Base-by-base conservation (phyloP, 2,113 vertebrate genomes). In the Petaurus breviceps region DNA sequence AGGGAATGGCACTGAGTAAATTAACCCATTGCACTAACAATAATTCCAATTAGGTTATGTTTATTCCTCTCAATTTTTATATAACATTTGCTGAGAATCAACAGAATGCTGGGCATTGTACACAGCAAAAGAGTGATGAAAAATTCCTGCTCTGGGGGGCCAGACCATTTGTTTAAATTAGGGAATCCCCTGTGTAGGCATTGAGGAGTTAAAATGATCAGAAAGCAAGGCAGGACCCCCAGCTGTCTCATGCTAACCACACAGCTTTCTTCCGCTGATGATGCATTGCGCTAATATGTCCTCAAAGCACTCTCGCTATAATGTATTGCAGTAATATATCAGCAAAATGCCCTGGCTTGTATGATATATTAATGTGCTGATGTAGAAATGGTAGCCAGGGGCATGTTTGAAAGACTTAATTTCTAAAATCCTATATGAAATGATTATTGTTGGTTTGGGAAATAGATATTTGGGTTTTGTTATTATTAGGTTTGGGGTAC, bases 381-480 rank as follows among this genome's bases (percentile, higher is more conserved):
- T 0, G 12, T 23, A 43, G 46, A 97, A 97, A 95, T 77, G 77
- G 52, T 94, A 90, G 92, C 51, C 93, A 94, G 47, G 16, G 91
- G 57, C 37, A 53, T 0, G 28, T 37, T 96, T 91, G 93, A 97
- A 96, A 97, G 89, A 95, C 16, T 95, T 94, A 51, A 89, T 96
- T 94, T 55, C 52, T 95, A 94, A 94, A 90, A 0, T 94, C 97
- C 91, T 92, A 0, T n/a, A 95, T 92, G 97, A 96, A 97, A 52
- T 92, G 3, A 43, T 92, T 52, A 91, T 93, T 52, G 37, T 51
- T 94, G 77, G 22, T 93, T 91, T 93, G 47, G 10, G 93, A 95
- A 89, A 91, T 84, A 51, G 2, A 94, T 93, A 89, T 96, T 77
- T 43, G 37, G 8, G 90, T 68, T 94, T 50, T 61, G 14, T 92